These are phyloP conservation scores for Psammodynastes pulverulentus DNA, from an alignment of 2,113 vertebrate species.

Conservation along the genomic window DNA sequence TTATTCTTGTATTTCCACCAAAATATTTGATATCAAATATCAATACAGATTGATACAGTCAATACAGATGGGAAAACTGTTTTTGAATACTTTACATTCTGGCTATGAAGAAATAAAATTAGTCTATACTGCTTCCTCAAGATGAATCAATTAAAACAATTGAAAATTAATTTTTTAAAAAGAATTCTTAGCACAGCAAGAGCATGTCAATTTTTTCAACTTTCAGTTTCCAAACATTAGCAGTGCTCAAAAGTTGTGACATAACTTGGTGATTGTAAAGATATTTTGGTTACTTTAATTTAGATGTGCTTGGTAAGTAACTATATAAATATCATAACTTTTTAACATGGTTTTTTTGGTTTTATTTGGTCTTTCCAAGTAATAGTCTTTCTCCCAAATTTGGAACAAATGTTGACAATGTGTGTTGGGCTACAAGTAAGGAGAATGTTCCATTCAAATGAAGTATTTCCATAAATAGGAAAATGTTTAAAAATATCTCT, in stretches of 20 bases:
- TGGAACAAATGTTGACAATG: background rate
- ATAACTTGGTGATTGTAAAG: no score
- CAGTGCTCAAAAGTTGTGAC: no score
- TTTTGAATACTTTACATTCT: background rate
- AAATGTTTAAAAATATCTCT: background rate
- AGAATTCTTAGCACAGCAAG: background rate
- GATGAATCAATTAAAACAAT: background rate
- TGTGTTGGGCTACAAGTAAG: background rate
- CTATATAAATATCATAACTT: no score
- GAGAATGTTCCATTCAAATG: background rate
- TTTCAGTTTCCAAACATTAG: no score
- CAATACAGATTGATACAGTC: no score
- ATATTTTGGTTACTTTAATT: no score
- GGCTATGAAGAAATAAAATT: background rate
- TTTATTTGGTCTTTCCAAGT: background rate
- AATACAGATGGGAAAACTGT: background rate
- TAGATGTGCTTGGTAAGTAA: no score
- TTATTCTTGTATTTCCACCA: background rate
- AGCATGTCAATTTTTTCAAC: no score
- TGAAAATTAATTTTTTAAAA: background rate
- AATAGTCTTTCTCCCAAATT: background rate
- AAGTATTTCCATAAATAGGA: background rate
- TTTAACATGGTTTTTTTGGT: no score
- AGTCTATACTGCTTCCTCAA: background rate
- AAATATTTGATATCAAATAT: background rate